phyloP scores from a whole-genome alignment of 2,113 vertebrate genomes.

The Paramormyrops kingsleyae region DNA sequence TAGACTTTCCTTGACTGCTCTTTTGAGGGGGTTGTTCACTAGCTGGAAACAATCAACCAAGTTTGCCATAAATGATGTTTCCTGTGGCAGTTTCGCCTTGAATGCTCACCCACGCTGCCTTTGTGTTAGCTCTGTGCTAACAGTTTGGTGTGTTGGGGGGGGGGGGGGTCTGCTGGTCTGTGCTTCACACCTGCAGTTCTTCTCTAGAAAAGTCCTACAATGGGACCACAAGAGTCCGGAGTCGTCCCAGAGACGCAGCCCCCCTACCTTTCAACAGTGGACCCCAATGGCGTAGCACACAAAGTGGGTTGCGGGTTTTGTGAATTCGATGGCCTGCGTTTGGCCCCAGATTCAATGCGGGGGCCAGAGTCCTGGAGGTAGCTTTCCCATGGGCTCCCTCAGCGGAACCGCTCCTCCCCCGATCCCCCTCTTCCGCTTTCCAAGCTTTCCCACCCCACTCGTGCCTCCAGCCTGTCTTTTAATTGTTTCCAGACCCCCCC shows the following conservation, averaged over 20 bases:
- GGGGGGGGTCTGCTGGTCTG: neutral
- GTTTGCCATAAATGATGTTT: neutral
- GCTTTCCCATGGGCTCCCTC: conserved; percentile 41
- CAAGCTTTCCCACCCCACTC: conserved; percentile 61
- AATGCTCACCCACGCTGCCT: neutral
- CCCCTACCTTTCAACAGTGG: neutral
- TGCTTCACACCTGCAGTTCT: neutral
- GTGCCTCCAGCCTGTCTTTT: conserved; percentile 49
- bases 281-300: neutral
- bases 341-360: neutral
- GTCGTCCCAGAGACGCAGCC: neutral
- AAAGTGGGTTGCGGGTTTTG: neutral
- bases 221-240: neutral
- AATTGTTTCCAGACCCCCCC: conserved; percentile 65
- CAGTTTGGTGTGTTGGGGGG: neutral
- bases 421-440: conserved; percentile 46
- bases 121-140: neutral
- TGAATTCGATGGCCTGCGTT: neutral
- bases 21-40: neutral
- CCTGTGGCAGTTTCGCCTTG: neutral
- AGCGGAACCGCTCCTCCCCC: conserved; percentile 16
- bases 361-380: neutral
- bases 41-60: neutral
- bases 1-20: neutral
- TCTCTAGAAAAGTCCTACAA: neutral